Conservation (phyloP, 1,140 invertebrate genomes). For the Drosophila malerkotliana region DNA sequence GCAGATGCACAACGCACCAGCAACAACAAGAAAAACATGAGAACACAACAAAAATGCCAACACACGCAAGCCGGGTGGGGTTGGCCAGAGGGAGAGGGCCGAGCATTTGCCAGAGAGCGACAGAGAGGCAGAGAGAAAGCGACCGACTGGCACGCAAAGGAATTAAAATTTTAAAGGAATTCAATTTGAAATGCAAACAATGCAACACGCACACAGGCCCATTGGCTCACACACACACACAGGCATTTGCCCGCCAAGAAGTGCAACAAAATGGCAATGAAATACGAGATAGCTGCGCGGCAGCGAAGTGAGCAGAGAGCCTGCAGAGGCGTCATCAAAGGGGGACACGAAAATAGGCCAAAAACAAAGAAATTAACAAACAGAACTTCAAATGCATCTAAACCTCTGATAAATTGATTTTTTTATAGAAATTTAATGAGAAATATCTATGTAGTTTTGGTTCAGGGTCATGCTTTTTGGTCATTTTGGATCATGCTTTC, state of each 20-base stretch:
- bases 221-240: slow-evolving; percentile 3
- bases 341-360: slow-evolving; percentile 5
- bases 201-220: slow-evolving; percentile 26
- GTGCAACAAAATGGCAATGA: slow-evolving; percentile 81
- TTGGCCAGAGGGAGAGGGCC: background rate
- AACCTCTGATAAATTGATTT: no score
- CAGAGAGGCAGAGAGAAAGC: slow-evolving; percentile 1
- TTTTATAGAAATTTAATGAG: no score
- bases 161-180: slow-evolving; percentile 72
- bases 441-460: no score
- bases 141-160: slow-evolving; percentile 34
- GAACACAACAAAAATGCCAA: slow-evolving; percentile 57
- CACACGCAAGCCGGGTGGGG: slow-evolving; percentile 41
- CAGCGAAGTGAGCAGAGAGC: slow-evolving; percentile 42
- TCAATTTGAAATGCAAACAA: slow-evolving; percentile 81
- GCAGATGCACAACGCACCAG: slow-evolving; percentile 71
- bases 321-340: slow-evolving; percentile 7
- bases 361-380: background rate
- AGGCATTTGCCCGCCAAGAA: slow-evolving; percentile 59
- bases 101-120: background rate
- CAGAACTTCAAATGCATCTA: background rate
- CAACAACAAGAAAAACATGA: slow-evolving; percentile 8
- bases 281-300: slow-evolving; percentile 27
- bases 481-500: no score
- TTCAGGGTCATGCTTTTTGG: no score